A percentile compares a stretch with the other conserved stretches of the same genome.
These are phyloP conservation scores for Litoditis marina DNA, from an alignment of 2,888 invertebrate genomes.

Conservation along the genomic window DNA sequence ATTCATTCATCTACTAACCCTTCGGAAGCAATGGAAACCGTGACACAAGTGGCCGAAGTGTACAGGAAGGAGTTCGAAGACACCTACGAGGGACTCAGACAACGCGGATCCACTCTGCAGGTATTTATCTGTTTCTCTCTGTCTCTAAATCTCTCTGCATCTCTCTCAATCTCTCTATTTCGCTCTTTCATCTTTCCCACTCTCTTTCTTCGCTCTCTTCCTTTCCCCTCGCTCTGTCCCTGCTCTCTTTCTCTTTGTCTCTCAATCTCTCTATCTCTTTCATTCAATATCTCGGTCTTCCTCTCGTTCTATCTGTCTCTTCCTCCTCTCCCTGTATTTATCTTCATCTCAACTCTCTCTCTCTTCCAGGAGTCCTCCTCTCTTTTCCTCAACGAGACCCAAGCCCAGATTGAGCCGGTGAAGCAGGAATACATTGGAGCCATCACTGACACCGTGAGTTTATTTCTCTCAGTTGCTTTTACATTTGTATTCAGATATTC, in stretches of 20 bases:
- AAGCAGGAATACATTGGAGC: slow-evolving; percentile 11
- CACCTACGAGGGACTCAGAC: not conserved
- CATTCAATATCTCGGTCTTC: slow-evolving; percentile 4
- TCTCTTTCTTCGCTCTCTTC: not conserved
- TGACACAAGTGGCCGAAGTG: not conserved
- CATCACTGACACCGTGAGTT: not conserved
- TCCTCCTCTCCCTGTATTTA: not conserved
- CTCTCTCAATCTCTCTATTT: not conserved
- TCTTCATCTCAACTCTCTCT: slow-evolving; percentile 4
- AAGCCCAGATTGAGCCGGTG: slow-evolving; percentile 33
- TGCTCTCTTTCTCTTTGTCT: not conserved
- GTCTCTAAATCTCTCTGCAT: not conserved
- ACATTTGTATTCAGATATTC: not conserved
- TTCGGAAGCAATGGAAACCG: not conserved
- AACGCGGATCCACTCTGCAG: not conserved
- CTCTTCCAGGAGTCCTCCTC: slow-evolving; percentile 3
- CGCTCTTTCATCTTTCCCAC: not conserved
- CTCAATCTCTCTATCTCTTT: not conserved
- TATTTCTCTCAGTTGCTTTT: not conserved
- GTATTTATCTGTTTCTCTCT: not conserved
- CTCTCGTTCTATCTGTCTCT: no score
- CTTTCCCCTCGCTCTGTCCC: not conserved
- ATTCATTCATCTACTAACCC: no score
- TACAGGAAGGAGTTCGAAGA: slow-evolving; percentile 31
- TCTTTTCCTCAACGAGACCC: slow-evolving; percentile 15